Base-by-base conservation (phyloP, 2,888 invertebrate species). In the Cephus sareptanus region DNA sequence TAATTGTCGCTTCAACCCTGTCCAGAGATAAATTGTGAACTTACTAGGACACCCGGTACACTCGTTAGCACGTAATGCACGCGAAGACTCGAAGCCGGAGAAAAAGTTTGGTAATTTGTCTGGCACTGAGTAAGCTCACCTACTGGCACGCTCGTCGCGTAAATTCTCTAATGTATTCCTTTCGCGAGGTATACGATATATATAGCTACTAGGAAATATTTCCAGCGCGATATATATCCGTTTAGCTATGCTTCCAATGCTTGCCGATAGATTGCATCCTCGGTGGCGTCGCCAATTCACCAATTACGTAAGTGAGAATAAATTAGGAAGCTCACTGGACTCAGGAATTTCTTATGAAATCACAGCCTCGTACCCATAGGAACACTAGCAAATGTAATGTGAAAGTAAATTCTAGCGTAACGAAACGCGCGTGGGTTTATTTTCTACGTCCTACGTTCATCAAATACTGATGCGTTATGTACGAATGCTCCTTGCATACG, bases 11-110 rank as follows among this genome's bases (percentile, higher is more conserved):
- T 70, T 31, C 11, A 71, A 71, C 4, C 9, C 2, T 23, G 9
- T 23, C 23, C 56, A 23, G 56, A 56, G 56, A 56, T 9, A 56
- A 56, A 56, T 71, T 31, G 71, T 71, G 71, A 71, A n/a, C 31
- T 71, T 34, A 31, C 31, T 31, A 71, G 71, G 11, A 71, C 33
- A 34, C 31, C 33, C 34, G 73, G 71, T 71, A 73, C 40, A n/a
- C 69, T 33, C 15, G 75, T 70, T 35, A 68, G 30, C 34, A 76
- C 70, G 34, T 69, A n/a, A 30, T 75, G 12, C 23, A 40, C 69
- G 31, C 74, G 68, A 70, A 74, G 31, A 23, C 73, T 77, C 78
- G 75, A 37, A 56, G 23, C 71, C 12, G 31, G 23, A 71, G 33
- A 71, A 71, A 56, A 56, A 56, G 23, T 56, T 56, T 23, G 56